Base-by-base conservation (phyloP, 2,888 invertebrate species). In the Eristalinus aeneus region DNA sequence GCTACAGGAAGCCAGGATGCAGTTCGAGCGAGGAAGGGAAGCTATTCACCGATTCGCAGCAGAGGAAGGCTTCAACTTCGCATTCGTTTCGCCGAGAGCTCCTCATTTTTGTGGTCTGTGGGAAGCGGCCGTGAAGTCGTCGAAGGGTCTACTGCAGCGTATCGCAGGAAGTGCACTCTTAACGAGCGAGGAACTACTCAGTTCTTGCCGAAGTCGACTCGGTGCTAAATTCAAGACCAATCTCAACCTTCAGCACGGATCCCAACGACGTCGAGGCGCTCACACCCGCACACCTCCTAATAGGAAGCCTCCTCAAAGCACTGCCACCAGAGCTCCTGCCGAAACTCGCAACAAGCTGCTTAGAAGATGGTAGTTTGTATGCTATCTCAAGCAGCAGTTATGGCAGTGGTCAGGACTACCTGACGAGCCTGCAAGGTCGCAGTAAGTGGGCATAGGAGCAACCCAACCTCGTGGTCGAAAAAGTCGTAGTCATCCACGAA, bases 171-270 rank as follows among this genome's bases (percentile, higher is more conserved):
- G 74, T 3, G 80, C 88, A 6, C 32, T 67, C 8, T 22, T 88
- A 0, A 88, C 88, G 8, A 74, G 61, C 22, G 87, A 88, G 73
- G 84, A 89, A 20, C 61, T 88, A 0, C 71, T 84, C 88, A 8
- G 72, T 88, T 1, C 60, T 88, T 1, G 60, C 84, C 22, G 87
- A 89, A 87, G 77, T 88, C 2, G 88, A 89, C 77, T 85, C 88
- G 3, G 84, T 88, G 53, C 69, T 89, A 12, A 89, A 89, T 67
- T 88, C 89, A 12, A 77, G 88, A 2, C 88, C 89, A 1, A 31
- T 88, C 12, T 76, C 82, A 5, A 65, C 87, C 8, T 10, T 88
- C 32, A 87, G 86, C 12, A 60, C 81, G 22, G 84, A 88, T 56
- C 87, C 88, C 8, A 88, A 88, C 73, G 88, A 88, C 60, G 69